These are phyloP conservation scores for Scaptomyza hsui DNA, from an alignment of 1,140 invertebrate species.

Conservation along the genomic window DNA sequence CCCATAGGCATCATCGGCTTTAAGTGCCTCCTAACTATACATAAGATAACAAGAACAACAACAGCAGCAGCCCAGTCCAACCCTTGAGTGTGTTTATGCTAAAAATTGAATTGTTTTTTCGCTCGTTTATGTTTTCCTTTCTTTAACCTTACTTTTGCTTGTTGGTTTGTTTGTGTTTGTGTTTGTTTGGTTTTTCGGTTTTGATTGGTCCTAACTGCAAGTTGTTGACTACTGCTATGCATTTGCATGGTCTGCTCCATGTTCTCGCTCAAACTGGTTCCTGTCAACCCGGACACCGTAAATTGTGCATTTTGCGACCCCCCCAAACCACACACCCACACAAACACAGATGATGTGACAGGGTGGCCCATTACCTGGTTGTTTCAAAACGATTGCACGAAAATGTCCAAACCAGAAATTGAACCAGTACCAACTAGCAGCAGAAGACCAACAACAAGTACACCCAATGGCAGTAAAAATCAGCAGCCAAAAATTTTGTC, in stretches of 20 bases:
- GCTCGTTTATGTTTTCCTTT: constrained; percentile 11
- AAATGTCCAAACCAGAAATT: background rate
- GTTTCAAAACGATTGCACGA: constrained; percentile 32
- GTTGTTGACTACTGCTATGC: background rate
- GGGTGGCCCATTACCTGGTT: constrained; percentile 20
- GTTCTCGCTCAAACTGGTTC: constrained; percentile 13
- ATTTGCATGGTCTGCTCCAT: constrained; percentile 24
- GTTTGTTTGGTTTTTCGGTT: constrained; percentile 14
- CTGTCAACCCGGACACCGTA: background rate
- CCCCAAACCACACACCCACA: too few relatives aligned
- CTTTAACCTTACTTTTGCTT: background rate
- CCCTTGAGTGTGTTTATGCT: constrained; percentile 36
- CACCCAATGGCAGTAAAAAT: background rate
- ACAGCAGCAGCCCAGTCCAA: background rate
- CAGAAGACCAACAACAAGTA: background rate
- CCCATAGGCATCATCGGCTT: constrained; percentile 40
- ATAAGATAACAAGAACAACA: constrained; percentile 10
- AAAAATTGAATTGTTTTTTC: constrained; percentile 17
- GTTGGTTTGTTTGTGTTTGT: background rate
- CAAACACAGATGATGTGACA: background rate
- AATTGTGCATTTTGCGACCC: constrained; percentile 19
- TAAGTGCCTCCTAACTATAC: constrained; percentile 27
- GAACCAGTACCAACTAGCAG: constrained; percentile 7
- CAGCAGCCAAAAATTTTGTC: constrained; percentile 20
- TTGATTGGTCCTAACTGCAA: constrained; percentile 23